Evolutionary conservation across 2,113 vertebrate genomes (phyloP), one percentile per base, ranked within the genome.

Genomic region (Gymnarchus niloticus): DNA sequence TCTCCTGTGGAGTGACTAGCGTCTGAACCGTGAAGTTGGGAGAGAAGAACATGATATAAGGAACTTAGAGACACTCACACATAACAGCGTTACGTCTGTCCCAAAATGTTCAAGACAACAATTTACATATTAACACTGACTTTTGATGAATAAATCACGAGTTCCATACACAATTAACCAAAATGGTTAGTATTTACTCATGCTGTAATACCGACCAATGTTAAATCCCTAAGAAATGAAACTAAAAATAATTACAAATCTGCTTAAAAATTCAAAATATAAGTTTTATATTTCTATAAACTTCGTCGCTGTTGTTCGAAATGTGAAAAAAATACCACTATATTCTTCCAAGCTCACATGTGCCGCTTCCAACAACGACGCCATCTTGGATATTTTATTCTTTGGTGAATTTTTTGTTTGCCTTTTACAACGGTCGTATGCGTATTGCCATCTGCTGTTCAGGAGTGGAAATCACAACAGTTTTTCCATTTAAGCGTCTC

Each of bases 311-410:
- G 23, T 76, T 33, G 12, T 52, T 12, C 49, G 25, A 14, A 69
- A 85, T 6, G 85, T 17, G 2, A 25, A 76, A 48, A 46, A 56
- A 73, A 49, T 87, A 91, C 90, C 90, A 56, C 54, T 56, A n/a
- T 76, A 83, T 56, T 86, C 85, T 59, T 85, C 81, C 14, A 86
- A 57, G 81, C 86, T 85, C 81, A 90, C 90, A 89, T 89, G 90
- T 90, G 89, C 85, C 80, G 44, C 86, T 56, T 83, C 25, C n/a
- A 84, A 1, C 73, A 80, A 56, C 61, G 87, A 54, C 80, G 89
- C 90, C 90, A 91, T 91, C 61, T 85, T 88, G 44, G 49, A 61
- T 57, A 14, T 56, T 59, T 83, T 85, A 33, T 33, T 56, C 19
- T 0, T 54, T 78, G 23, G 44, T 3, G 3, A 61, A n/a, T 12